Base-by-base conservation (phyloP, 2,888 invertebrate genomes). In the Patella caerulea region DNA sequence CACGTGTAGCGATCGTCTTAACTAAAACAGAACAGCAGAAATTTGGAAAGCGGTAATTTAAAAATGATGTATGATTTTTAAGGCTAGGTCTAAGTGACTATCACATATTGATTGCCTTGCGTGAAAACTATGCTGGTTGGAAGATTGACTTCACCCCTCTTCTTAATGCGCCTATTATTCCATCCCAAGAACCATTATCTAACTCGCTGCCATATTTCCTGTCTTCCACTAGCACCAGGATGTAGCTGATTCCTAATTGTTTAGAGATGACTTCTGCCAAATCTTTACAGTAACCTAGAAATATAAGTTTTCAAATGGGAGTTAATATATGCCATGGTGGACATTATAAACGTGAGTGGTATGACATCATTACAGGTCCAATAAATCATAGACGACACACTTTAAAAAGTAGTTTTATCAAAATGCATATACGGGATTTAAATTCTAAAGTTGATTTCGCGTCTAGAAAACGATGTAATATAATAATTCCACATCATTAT, bases 271-370 rank as follows among this genome's bases (percentile, higher is more conserved):
- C 93, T 86, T 96, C 95, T 2, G 96, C 95, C 70, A 98, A 93
- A 90, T 98, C 98, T 90, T 97, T 97, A 92, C 97, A 97, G 91
- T 97, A 98, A 76, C 98, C 98, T 89, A 75, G 0, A 81, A 78
- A 45, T 45, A 45, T 45, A 45, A 45, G 45, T 45, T 45, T 45
- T 45, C 9, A 45, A 0, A 45, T 9, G 45, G 45, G 0, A 45
- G 45, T 45, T 45, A 45, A 45, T 45, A 45, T 9, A 1, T 45
- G 45, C 45, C 19, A 9, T 14, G 3, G 17, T 29, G 73, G 55
- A 14, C 2, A 19, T 14, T 59, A 15, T n/a, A 14, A 24, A 12
- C 2, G 17, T 34, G 4, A 15, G 2, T 12, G 53, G 5, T 7
- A 72, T 14, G 12, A 71, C 24, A 71, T 34, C 24, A 14, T 29